Percentiles rank a stretch among this genome's conserved stretches.
Evolutionary conservation across 1,140 invertebrate species (phyloP).

Genomic region (Pomacea maculata): DNA sequence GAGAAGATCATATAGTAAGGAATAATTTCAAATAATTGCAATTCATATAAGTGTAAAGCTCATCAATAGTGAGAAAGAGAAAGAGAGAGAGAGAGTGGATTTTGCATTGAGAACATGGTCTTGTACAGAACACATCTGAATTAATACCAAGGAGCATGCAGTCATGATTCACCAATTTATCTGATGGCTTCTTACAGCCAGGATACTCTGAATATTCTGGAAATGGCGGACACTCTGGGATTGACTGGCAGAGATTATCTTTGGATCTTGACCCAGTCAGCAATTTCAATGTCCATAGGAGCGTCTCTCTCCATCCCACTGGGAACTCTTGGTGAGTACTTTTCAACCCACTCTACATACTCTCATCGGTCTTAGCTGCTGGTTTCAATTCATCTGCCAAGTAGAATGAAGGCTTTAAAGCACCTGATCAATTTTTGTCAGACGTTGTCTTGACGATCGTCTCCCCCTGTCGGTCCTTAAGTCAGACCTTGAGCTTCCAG

Average conservation of each 20-base stretch:
- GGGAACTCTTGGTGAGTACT: constrained; percentile 86
- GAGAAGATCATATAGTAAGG: no score
- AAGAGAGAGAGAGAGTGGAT: no score
- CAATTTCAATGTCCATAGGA: constrained; percentile 73
- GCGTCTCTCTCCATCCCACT: constrained; percentile 75
- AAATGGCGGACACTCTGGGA: constrained; percentile 81
- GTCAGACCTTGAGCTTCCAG: constrained; percentile 31
- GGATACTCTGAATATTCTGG: constrained; percentile 86
- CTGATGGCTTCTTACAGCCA: constrained; percentile 70
- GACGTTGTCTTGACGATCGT: neutral
- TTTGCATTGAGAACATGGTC: no score
- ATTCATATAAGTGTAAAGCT: no score
- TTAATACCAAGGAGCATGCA: no score
- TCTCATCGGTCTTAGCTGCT: neutral
- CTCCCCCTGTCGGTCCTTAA: neutral
- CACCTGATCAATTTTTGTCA: neutral
- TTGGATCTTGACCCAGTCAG: constrained; percentile 96
- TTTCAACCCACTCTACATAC: neutral
- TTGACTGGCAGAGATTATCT: constrained; percentile 94
- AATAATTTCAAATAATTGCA: no score
- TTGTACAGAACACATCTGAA: no score
- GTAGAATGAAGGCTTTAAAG: neutral
- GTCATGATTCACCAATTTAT: neutral
- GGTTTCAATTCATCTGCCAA: neutral
- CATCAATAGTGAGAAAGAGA: no score